These are phyloP conservation scores for Pao palembangensis DNA, from an alignment of 2,113 vertebrate genomes.

Conservation along the genomic window DNA sequence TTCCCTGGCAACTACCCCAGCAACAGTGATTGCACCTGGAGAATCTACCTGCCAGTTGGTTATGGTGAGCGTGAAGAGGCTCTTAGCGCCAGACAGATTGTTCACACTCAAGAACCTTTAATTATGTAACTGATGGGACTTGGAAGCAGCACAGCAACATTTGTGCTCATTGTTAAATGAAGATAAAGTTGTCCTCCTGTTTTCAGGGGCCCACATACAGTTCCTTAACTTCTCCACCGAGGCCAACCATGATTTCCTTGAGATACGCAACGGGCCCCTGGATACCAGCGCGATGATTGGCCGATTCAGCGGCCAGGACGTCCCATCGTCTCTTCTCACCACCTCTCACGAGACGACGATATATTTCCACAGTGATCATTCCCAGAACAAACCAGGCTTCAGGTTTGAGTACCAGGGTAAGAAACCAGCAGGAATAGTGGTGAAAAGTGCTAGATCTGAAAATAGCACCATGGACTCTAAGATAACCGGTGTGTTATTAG, in stretches of 20 bases:
- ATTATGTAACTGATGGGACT: constrained; percentile 5
- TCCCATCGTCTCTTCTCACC: constrained; percentile 84
- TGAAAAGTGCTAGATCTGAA: neutral
- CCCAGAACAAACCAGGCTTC: constrained; percentile 96
- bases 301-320: constrained; percentile 86
- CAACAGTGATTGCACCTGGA: constrained; percentile 97
- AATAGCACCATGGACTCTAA: neutral
- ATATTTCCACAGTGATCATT: constrained; percentile 97
- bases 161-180: neutral
- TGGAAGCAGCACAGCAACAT: neutral
- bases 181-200: neutral
- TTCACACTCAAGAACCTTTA: constrained; percentile 12
- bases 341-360: constrained; percentile 91
- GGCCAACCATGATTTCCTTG: constrained; percentile 94
- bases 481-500: constrained; percentile 27
- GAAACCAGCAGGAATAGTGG: constrained; percentile 21
- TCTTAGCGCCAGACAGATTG: neutral
- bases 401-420: constrained; percentile 95
- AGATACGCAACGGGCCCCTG: constrained; percentile 91
- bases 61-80: constrained; percentile 80
- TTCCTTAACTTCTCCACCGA: constrained; percentile 98
- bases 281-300: constrained; percentile 92
- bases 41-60: constrained; percentile 89
- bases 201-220: constrained; percentile 89
- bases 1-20: constrained; percentile 98